phyloP scores from a whole-genome alignment of 2,888 invertebrate genomes.

The Empis livida region DNA sequence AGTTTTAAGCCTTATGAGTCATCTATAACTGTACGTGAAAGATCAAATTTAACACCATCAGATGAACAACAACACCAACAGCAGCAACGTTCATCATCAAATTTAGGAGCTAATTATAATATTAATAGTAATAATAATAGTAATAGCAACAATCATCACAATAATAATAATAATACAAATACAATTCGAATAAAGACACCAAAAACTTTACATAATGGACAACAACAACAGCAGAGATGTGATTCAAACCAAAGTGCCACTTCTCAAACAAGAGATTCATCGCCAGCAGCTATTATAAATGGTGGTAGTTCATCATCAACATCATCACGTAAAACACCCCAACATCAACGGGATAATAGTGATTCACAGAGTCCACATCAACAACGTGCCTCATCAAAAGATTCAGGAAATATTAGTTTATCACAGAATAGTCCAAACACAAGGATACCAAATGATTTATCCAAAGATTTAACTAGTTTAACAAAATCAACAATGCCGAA shows the following conservation, averaged over 20 bases:
- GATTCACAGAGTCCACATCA: slow-evolving; percentile 19
- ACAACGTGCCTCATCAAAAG: slow-evolving; percentile 25
- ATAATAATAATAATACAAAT: slow-evolving; percentile 8
- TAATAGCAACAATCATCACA: slow-evolving; percentile 12
- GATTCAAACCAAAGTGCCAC: slow-evolving; percentile 63
- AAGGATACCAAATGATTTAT: slow-evolving; percentile 17
- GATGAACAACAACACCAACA: slow-evolving; percentile 47
- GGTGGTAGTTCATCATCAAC: slow-evolving; percentile 14
- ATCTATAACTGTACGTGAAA: slow-evolving; percentile 30
- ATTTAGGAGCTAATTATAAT: slow-evolving; percentile 22
- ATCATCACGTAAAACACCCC: slow-evolving; percentile 11
- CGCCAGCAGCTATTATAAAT: slow-evolving; percentile 15
- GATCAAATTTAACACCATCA: slow-evolving; percentile 26
- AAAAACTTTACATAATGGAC: slow-evolving; percentile 17
- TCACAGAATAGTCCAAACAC: slow-evolving; percentile 18
- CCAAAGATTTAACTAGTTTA: slow-evolving; percentile 46
- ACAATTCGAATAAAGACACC: slow-evolving; percentile 24
- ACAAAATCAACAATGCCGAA: slow-evolving; percentile 8
- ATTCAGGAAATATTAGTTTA: slow-evolving; percentile 20
- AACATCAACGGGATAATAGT: slow-evolving; percentile 1
- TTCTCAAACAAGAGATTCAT: slow-evolving; percentile 34
- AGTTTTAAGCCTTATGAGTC: slow-evolving; percentile 70
- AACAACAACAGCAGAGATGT: slow-evolving; percentile 39
- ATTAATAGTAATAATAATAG: slow-evolving; percentile 12
- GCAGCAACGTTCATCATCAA: slow-evolving; percentile 36